phyloP scores from a whole-genome alignment of 2,888 invertebrate genomes.

The Slavum lentiscoides region DNA sequence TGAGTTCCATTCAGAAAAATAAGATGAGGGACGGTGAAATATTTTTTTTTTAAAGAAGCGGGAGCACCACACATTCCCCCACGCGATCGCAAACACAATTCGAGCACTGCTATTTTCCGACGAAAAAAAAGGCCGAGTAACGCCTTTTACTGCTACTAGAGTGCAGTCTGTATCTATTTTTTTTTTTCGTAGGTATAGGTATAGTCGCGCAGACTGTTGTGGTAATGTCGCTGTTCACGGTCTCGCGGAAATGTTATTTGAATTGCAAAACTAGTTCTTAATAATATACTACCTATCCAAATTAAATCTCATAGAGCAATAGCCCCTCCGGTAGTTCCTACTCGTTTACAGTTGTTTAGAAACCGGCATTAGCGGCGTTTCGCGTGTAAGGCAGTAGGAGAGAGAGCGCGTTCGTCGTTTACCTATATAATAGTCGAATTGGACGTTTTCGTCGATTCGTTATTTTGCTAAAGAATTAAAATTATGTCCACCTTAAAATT shows the following conservation, averaged over 20 bases:
- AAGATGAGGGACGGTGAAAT: no score
- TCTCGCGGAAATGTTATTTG: constrained; percentile 7
- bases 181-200: no score
- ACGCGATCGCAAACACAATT: no score
- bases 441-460: neutral
- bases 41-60: no score
- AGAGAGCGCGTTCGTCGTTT: neutral
- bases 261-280: neutral
- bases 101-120: no score
- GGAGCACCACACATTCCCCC: no score
- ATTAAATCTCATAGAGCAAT: neutral
- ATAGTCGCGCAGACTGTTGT: neutral
- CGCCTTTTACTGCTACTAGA: constrained; percentile 19
- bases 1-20: no score
- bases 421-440: neutral
- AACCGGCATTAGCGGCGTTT: neutral
- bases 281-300: neutral
- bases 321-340: neutral
- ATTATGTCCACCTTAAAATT: constrained; percentile 34
- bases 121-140: neutral
- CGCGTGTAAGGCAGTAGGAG: no score
- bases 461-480: neutral
- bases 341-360: neutral
- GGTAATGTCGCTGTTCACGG: neutral
- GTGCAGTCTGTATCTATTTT: constrained; percentile 1